These are phyloP conservation scores for Ceramica pisi DNA, from an alignment of 2,888 invertebrate species.

Conservation along the genomic window DNA sequence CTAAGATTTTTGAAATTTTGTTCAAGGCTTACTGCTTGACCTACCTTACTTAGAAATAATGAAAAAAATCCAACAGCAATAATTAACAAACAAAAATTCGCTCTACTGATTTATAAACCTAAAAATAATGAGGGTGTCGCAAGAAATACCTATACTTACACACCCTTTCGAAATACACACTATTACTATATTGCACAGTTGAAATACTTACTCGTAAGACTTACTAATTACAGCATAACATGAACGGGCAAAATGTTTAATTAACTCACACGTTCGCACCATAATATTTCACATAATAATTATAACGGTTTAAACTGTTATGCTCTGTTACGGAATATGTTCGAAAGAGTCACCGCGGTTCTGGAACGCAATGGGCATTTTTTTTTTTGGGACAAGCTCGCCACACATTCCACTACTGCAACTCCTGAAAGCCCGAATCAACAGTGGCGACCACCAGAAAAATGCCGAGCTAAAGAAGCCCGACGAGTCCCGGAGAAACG, in stretches of 20 bases:
- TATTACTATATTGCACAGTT: constrained; percentile 9
- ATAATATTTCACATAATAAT: constrained; percentile 51
- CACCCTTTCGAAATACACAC: constrained; percentile 37
- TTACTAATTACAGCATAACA: constrained; percentile 38
- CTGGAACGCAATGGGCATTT: too few species aligned
- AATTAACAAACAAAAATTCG: constrained; percentile 8
- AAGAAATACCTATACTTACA: constrained; percentile 12
- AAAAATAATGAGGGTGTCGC: constrained; percentile 29
- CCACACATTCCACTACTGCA: too few species aligned
- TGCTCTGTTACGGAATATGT: not conserved
- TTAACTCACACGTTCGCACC: constrained; percentile 42
- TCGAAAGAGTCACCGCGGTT: too few species aligned
- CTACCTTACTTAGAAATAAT: not conserved
- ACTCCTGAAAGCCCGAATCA: too few species aligned
- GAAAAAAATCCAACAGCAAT: not conserved
- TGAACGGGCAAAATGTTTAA: constrained; percentile 39
- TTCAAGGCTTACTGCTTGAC: too few species aligned
- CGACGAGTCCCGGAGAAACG: too few species aligned
- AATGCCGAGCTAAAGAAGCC: too few species aligned
- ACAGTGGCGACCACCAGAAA: too few species aligned
- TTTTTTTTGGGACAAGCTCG: too few species aligned
- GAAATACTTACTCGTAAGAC: constrained; percentile 14
- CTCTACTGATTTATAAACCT: constrained; percentile 22
- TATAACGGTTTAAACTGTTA: constrained; percentile 41
- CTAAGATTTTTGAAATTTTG: too few species aligned